phyloP scores from a whole-genome alignment of 1,140 invertebrate genomes.

The Rhopalosiphum padi region DNA sequence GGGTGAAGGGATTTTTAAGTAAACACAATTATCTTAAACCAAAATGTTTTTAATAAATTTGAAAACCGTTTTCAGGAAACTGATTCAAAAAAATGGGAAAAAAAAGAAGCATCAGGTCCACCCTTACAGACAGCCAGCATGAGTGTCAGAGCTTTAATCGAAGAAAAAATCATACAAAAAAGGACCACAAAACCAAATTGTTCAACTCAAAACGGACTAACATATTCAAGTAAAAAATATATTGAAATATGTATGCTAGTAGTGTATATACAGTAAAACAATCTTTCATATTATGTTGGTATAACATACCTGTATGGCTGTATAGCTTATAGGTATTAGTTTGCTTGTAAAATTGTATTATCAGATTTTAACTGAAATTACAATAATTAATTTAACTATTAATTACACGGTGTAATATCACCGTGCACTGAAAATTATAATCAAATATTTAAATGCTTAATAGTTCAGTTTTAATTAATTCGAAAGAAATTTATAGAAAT shows the following conservation, averaged over 20 bases:
- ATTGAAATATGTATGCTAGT: not conserved
- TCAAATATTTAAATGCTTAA: not conserved
- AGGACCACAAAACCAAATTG: conserved; percentile 67
- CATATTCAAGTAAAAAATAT: conserved; percentile 58
- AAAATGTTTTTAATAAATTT: conserved; percentile 17
- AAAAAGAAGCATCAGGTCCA: conserved; percentile 80
- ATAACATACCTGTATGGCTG: not conserved
- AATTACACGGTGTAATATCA: not conserved
- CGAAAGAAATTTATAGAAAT: not conserved
- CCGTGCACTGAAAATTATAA: not conserved
- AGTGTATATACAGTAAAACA: not conserved
- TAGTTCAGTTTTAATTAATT: not conserved
- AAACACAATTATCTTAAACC: not conserved
- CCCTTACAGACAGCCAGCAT: conserved; percentile 87
- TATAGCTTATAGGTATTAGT: not conserved
- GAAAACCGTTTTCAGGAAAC: conserved; percentile 70
- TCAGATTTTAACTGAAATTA: not conserved
- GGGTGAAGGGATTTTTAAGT: not conserved
- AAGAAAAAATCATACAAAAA: conserved; percentile 91
- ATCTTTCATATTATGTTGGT: not conserved
- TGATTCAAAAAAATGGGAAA: conserved; percentile 84
- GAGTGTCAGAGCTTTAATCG: conserved; percentile 84
- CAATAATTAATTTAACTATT: not conserved
- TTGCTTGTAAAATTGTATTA: not conserved
- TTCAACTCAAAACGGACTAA: conserved; percentile 58